phyloP scores from a whole-genome alignment of 2,797 vertebrate species.

The Chrysolophus pictus region DNA sequence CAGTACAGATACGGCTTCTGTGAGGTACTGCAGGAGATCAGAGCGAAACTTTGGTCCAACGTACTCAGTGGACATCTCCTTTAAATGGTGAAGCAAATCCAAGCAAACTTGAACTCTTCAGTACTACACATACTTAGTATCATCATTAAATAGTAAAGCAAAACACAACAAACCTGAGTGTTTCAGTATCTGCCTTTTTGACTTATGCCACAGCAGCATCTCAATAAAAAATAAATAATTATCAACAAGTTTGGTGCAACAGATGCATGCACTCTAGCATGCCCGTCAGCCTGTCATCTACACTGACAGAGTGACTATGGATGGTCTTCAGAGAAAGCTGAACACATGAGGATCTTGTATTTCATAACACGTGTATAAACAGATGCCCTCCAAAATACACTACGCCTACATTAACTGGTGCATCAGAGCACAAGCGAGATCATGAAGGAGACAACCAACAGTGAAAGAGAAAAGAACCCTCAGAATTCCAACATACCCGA shows the following conservation, averaged over 20 bases:
- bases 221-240: neutral
- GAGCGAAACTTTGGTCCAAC: neutral
- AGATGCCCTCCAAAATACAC: neutral
- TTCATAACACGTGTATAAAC: neutral
- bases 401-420: neutral
- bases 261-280: neutral
- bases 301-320: neutral
- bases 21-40: neutral
- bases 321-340: neutral
- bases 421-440: neutral
- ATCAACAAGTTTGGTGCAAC: rapidly evolving
- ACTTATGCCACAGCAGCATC: neutral
- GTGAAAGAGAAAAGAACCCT: neutral
- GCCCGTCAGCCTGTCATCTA: neutral
- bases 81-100: neutral
- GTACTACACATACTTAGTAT: neutral
- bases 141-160: neutral
- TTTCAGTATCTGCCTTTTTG: neutral
- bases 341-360: neutral
- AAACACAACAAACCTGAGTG: neutral
- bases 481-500: neutral
- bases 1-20: neutral
- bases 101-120: neutral
- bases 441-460: neutral
- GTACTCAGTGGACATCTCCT: neutral